Base-by-base conservation (phyloP, 2,113 vertebrate species). In the rat (Rattus norvegicus) region DNA sequence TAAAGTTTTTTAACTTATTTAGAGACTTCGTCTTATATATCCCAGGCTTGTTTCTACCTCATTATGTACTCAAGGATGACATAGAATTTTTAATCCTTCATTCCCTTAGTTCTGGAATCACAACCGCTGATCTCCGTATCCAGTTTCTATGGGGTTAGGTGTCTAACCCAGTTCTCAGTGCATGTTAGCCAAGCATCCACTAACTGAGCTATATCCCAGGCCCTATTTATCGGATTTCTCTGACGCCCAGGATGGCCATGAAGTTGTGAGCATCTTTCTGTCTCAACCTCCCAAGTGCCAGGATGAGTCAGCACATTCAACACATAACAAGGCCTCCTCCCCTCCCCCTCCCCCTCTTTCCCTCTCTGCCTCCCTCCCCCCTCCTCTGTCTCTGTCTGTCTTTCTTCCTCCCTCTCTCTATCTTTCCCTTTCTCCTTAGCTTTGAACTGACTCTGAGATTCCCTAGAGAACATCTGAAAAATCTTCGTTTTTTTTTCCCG, bases 361-460 rank as follows among this genome's bases (percentile, higher is more conserved):
- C 30, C 65, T 67, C 9, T 67, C 9, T 67, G 10, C 30, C 28
- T 67, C 26, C 30, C 10, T 67, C 39, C 2, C 12, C 14, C 13
- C 28, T 6, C 26, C 75, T 8, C 28, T 14, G 14, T 28, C 13
- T 6, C 14, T 33, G 24, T 30, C 28, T 14, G 47, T 19, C 76
- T 1, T 3, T 3, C 76, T 12, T n/a, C 80, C 33, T 33, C 76
- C 30, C 11, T 52, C 49, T 16, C 4, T 56, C 49, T 16, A 7
- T 20, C 54, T 17, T 24, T 79, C 49, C 76, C 20, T 83, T 22
- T 61, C 36, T 63, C 69, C 83, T 77, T 67, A 30, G 24, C 10
- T 67, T 89, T 83, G 69, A 90, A 77, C 33, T 70, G 76, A 91
- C 16, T 91, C 61, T 69, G 49, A 93, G 36, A 47, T 56, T 96